Evolutionary conservation across 2,113 vertebrate species (phyloP), one percentile per base, ranked within the genome.

Genomic region (Poeciliopsis prolifica): DNA sequence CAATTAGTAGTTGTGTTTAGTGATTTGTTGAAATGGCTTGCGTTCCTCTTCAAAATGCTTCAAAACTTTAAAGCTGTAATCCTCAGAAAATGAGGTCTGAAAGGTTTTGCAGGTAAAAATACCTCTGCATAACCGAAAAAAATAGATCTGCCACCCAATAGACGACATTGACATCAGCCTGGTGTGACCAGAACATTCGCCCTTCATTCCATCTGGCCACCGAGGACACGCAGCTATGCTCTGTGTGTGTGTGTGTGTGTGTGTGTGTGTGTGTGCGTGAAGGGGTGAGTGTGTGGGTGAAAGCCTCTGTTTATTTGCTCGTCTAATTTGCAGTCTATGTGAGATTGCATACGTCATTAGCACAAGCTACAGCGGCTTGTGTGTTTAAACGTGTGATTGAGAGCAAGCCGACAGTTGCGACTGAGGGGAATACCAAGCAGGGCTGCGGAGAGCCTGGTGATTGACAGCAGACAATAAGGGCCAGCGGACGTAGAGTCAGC

Each of bases 401-500:
- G 77, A 28, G 70, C 0, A 2, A 69, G 58, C 48, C 9, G 67
- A 79, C 81, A 78, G 61, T 63, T 24, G 76, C 68, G 72, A 68
- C 70, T 85, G 81, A 89, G 68, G 13, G 6, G 89, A 91, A 92
- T 89, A 85, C 80, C 79, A 86, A 89, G 74, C 12, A 79, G 80
- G 68, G 44, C 3, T 19, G 31, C 42, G 22, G 28, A 22, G 30
- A 75, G 19, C 62, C 22, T 19, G 9, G 26, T 80, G 74, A 82
- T 77, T 62, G 85, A 84, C 75, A 62, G 70, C 17, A 4, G 84
- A 40, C 67, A 68, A 78, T 71, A 62, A 86, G 86, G 72, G 64
- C 69, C 74, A 51, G 78, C 37, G 77, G 31, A 64, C 66, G 22
- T 24, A 72, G 58, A 58, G 24, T 5, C 72, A 68, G 30, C 22